Percentiles rank a stretch among this genome's conserved stretches.
phyloP scores from a whole-genome alignment of 64 coral and sea anemone genomes.

The Catalaphyllia jardinei region DNA sequence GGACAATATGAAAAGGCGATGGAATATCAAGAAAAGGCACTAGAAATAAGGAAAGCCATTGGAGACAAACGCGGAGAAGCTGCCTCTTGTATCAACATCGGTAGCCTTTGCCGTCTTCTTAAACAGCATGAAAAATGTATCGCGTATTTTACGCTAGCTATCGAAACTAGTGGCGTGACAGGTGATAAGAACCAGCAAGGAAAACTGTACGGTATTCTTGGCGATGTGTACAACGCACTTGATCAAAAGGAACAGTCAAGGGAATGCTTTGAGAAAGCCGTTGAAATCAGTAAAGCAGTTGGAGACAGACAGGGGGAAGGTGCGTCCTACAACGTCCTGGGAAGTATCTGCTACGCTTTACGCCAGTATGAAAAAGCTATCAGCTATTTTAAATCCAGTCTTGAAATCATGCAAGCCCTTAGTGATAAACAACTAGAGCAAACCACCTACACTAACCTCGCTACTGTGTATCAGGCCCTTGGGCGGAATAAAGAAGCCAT shows the following conservation, averaged over 20 bases:
- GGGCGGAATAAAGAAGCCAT: not conserved
- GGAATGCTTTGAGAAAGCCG: constrained; percentile 5
- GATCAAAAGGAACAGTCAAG: not conserved
- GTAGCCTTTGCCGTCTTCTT: not conserved
- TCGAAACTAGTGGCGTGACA: not conserved
- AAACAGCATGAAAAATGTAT: constrained; percentile 29
- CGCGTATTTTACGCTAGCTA: not conserved
- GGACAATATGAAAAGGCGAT: not conserved
- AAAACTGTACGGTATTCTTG: constrained; percentile 21
- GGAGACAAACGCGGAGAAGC: not conserved
- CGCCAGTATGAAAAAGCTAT: constrained; percentile 40
- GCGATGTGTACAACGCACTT: constrained; percentile 3
- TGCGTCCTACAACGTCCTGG: not conserved
- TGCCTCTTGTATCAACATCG: constrained; percentile 1
- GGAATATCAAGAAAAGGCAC: not conserved
- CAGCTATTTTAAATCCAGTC: constrained; percentile 9
- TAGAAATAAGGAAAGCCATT: not conserved
- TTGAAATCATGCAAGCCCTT: not conserved
- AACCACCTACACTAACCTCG: not conserved
- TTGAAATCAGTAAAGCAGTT: constrained; percentile 2
- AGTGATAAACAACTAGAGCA: not conserved
- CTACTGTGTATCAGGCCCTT: constrained; percentile 7
- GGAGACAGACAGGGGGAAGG: constrained; percentile 12
- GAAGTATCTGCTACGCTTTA: not conserved
- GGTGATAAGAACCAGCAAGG: constrained; percentile 11